Conservation (phyloP, 2,797 vertebrate genomes). For the Myotis myotis region DNA sequence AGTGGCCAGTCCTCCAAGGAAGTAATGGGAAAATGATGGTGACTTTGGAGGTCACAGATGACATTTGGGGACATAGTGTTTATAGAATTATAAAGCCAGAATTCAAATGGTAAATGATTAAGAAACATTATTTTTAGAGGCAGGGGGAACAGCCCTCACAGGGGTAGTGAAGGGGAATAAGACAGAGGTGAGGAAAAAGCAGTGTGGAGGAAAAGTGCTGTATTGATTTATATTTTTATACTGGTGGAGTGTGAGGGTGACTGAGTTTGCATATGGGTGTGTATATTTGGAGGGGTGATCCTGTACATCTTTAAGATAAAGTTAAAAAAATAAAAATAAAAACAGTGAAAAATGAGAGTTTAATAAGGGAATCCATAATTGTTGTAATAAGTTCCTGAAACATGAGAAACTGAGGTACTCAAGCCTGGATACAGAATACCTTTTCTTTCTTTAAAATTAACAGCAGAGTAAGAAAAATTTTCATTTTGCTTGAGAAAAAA, state of each 20-base stretch:
- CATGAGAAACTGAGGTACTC: not conserved
- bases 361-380: not conserved
- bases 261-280: not conserved
- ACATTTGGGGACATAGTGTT: not conserved
- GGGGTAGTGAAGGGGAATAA: not conserved
- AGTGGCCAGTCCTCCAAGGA: not conserved
- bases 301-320: not conserved
- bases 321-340: not conserved
- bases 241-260: not conserved
- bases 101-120: not conserved
- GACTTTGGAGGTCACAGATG: not conserved
- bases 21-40: not conserved
- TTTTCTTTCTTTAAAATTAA: not conserved
- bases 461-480: not conserved
- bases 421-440: not conserved
- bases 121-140: not conserved
- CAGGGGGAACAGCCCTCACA: accelerated
- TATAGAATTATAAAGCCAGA: not conserved
- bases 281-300: not conserved
- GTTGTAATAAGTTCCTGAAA: not conserved
- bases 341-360: not conserved
- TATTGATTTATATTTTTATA: not conserved
- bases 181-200: not conserved
- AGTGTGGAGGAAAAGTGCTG: not conserved
- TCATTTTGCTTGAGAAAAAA: not conserved